Evolutionary conservation across 2,113 vertebrate species (phyloP).

Genomic region (Corynorhinus townsendii): DNA sequence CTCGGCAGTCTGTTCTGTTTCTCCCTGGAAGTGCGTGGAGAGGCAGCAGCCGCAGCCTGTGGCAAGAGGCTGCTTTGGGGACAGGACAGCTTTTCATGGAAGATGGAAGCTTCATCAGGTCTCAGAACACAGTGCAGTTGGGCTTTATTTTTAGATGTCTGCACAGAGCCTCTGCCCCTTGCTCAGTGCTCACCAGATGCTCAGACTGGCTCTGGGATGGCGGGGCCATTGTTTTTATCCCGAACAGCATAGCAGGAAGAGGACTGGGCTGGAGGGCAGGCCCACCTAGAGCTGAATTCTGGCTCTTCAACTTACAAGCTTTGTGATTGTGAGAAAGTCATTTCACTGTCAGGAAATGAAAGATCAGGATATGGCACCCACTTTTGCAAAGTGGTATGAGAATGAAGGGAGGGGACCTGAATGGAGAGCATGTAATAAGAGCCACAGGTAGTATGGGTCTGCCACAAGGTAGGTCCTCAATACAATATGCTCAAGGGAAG

Average conservation of each 20-base stretch:
- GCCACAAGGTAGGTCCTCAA: neutral
- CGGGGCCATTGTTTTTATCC: neutral
- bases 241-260: neutral
- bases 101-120: neutral
- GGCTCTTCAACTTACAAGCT: neutral
- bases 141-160: neutral
- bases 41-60: neutral
- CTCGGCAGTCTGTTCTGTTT: slow-evolving; percentile 12
- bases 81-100: neutral
- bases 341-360: neutral
- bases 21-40: neutral
- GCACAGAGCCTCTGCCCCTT: neutral
- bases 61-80: neutral
- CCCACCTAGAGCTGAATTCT: neutral
- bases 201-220: neutral
- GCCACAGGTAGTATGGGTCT: no score
- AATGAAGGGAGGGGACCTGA: neutral
- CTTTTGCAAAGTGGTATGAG: neutral
- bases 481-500: rapidly evolving
- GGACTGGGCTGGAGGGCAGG: neutral
- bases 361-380: neutral
- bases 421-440: neutral
- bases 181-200: neutral
- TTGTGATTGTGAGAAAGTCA: neutral
- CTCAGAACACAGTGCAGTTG: neutral